These are phyloP conservation scores for Pseudomugil gertrudae DNA, from an alignment of 2,797 vertebrate species.

Conservation along the genomic window DNA sequence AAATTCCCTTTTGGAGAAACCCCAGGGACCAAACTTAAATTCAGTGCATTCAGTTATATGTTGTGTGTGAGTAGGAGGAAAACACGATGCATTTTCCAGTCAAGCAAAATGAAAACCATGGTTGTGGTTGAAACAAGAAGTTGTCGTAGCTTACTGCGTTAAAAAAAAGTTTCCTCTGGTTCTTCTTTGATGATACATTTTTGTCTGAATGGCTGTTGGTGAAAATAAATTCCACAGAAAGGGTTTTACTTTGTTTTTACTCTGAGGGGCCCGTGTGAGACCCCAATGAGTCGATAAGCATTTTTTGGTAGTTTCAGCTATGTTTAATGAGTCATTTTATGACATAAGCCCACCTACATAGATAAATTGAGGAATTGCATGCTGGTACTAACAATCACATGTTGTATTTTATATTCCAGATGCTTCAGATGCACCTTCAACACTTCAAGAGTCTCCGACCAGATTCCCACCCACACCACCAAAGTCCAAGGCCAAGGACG, in stretches of 20 bases:
- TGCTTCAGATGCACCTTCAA: constrained; percentile 85
- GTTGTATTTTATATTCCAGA: constrained; percentile 78
- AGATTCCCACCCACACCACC: constrained; percentile 86
- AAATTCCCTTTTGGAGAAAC: constrained; percentile 14
- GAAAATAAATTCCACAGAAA: neutral
- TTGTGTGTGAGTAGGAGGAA: constrained; percentile 7
- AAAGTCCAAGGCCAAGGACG: constrained; percentile 85
- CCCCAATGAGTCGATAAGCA: too few relatives aligned
- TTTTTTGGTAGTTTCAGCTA: constrained; percentile 4
- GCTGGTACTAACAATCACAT: neutral
- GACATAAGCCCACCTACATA: constrained; percentile 11
- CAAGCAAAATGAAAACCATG: constrained; percentile 20
- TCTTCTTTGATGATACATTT: constrained; percentile 2
- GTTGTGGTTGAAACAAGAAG: constrained; percentile 30
- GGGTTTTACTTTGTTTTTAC: constrained; percentile 2
- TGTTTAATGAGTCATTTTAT: constrained; percentile 3
- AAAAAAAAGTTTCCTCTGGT: neutral
- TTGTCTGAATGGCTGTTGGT: constrained; percentile 9
- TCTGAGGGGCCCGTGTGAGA: constrained; percentile 6
- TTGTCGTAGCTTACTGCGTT: constrained; percentile 11
- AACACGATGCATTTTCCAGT: constrained; percentile 35
- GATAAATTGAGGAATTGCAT: neutral
- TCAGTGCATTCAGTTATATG: neutral
- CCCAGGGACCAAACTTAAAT: constrained; percentile 1
- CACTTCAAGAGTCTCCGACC: constrained; percentile 87